phyloP scores from a whole-genome alignment of 2,113 vertebrate genomes.

The Oncorhynchus nerka region DNA sequence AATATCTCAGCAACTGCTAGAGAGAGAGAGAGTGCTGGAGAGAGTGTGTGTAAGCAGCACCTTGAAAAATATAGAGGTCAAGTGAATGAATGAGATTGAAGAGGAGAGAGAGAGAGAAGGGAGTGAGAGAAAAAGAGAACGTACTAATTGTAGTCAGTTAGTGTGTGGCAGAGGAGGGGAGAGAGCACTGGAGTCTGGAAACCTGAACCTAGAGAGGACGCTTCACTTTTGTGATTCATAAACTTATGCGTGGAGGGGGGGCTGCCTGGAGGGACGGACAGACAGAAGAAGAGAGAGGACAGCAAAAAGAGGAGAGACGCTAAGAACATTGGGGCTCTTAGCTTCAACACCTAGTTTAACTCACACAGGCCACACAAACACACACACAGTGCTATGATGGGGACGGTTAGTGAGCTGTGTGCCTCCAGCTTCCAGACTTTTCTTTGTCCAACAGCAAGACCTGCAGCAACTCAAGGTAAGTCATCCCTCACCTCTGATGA shows the following conservation, averaged over 20 bases:
- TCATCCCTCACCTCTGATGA: background rate
- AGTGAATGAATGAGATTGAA: constrained; percentile 46
- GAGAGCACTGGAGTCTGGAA: background rate
- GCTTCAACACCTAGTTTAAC: background rate
- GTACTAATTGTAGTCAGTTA: background rate
- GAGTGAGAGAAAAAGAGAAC: constrained; percentile 26
- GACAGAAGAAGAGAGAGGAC: background rate
- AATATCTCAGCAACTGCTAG: constrained; percentile 64
- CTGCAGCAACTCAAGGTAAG: constrained; percentile 67
- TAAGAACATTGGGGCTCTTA: background rate
- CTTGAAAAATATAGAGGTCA: constrained; percentile 35
- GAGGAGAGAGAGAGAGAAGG: constrained; percentile 16
- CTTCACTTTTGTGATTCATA: no score
- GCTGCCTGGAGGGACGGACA: background rate
- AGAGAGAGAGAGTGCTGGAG: background rate
- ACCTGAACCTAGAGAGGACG: background rate
- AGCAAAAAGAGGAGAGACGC: background rate
- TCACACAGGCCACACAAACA: constrained; percentile 17
- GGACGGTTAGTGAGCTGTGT: constrained; percentile 87
- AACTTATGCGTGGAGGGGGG: no score
- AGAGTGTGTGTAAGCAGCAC: background rate
- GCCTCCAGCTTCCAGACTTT: constrained; percentile 90
- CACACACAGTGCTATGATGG: constrained; percentile 68
- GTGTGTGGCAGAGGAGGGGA: background rate
- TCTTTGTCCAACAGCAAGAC: constrained; percentile 75